Evolutionary conservation across 2,888 invertebrate species (phyloP), one percentile per base, ranked within the genome.

Genomic region (Folsomia candida): DNA sequence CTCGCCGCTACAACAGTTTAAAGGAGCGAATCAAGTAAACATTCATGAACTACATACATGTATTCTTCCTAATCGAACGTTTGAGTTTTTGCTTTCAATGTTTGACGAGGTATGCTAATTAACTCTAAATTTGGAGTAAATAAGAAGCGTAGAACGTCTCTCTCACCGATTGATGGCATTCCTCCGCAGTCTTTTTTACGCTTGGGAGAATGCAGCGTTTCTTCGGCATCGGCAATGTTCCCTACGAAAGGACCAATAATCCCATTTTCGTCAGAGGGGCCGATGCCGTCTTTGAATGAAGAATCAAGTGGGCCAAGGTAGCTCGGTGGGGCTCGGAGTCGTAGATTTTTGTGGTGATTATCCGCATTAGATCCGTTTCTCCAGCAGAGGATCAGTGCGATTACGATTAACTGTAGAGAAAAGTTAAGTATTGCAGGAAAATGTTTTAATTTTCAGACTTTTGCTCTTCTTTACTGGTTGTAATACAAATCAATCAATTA

Each of bases 161-260:
- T n/a, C n/a, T n/a, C n/a, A 65, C 65, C 65, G 6, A 65, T 65
- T 47, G 65, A 54, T 2, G 65, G 65, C 54, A 54, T 54, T 25
- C 71, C 61, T 28, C 69, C 67, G 62, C 78, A 79, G 51, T 73
- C 71, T 63, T 75, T 72, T 67, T 79, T 78, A 29, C 62, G 68
- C 25, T 70, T 62, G 70, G 27, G 27, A 9, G 28, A 28, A 6
- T 1, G 3, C 24, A 37, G 37, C 25, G 26, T 25, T 11, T 9
- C 57, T 54, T 37, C 22, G 2, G 28, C 51, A 14, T 64, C 47
- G 9, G 24, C 63, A 57, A 57, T 26, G 28, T 65, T 65, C 2
- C 54, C 65, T 9, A 65, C 51, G 26, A 65, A 65, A n/a, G 65
- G 68, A 14, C 66, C 74, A 47, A 70, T 59, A 59, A 68, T 25